phyloP scores from a whole-genome alignment of 1,140 invertebrate species.

The Notospermus geniculatus region DNA sequence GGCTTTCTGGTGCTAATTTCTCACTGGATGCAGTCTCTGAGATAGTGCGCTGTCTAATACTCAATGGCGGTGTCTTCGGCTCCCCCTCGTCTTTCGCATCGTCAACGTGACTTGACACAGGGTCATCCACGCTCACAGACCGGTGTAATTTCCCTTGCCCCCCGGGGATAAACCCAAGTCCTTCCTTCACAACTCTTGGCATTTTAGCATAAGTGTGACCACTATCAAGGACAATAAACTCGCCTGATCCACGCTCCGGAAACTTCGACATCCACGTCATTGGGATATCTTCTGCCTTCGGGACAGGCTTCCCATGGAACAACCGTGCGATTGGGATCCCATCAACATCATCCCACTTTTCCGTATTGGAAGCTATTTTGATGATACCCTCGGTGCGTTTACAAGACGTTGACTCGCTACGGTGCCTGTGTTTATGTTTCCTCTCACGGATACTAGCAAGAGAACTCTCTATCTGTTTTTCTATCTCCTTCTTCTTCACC shows the following conservation, averaged over 20 bases:
- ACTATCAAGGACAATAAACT: background rate
- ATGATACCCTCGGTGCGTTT: background rate
- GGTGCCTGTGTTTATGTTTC: background rate
- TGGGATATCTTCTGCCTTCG: background rate
- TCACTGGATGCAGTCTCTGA: too few relatives aligned
- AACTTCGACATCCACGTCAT: background rate
- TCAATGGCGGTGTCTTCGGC: too few relatives aligned
- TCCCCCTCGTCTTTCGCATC: too few relatives aligned
- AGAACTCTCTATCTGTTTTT: too few relatives aligned
- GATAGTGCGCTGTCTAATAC: too few relatives aligned
- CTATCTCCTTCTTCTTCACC: too few relatives aligned
- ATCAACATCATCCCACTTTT: background rate
- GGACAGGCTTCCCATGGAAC: background rate
- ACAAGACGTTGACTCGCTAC: background rate
- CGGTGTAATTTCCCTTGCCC: too few relatives aligned
- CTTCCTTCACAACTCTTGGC: background rate
- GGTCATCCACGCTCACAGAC: too few relatives aligned
- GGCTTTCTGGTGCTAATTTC: too few relatives aligned
- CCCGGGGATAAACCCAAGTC: too few relatives aligned
- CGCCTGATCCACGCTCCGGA: background rate
- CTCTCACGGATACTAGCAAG: background rate
- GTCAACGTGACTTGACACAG: too few relatives aligned
- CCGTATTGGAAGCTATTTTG: background rate
- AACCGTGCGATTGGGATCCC: background rate
- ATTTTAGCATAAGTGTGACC: slow-evolving; percentile 6